These are phyloP conservation scores for Furnarius figulus DNA, from an alignment of 2,113 vertebrate species.

Conservation along the genomic window DNA sequence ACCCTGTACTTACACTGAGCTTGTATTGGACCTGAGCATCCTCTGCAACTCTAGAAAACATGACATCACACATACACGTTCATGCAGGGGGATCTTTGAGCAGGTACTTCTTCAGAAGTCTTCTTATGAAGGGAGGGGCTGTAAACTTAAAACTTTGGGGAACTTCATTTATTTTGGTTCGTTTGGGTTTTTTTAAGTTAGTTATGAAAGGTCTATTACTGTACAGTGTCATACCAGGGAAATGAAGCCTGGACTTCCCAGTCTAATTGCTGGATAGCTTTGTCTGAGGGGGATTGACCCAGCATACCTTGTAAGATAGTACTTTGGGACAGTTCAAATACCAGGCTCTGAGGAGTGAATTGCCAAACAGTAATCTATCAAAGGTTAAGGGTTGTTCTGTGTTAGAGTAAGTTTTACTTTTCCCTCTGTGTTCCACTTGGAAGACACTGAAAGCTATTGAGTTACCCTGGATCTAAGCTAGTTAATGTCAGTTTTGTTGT, in stretches of 20 bases:
- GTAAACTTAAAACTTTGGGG: background rate
- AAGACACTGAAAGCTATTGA: background rate
- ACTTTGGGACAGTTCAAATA: background rate
- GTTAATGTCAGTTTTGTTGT: background rate
- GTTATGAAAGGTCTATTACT: background rate
- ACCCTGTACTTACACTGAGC: background rate
- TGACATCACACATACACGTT: rapidly evolving
- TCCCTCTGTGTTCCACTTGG: background rate
- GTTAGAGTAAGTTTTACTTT: background rate
- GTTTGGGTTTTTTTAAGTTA: background rate
- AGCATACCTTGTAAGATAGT: background rate
- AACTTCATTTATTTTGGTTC: background rate
- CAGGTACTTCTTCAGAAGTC: background rate
- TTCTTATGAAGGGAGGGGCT: background rate
- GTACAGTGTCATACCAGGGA: background rate
- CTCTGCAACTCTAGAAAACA: background rate
- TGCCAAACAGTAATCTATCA: background rate
- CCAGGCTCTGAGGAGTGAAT: background rate
- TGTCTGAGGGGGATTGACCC: background rate
- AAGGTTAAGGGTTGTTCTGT: background rate
- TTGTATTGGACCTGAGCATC: background rate
- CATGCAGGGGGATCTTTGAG: background rate
- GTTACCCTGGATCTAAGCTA: background rate
- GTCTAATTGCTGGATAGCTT: background rate
- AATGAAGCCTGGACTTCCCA: background rate